A percentile compares a stretch with the other conserved stretches of the same genome.
These are phyloP conservation scores for Tetranychus truncatus DNA, from an alignment of 2,888 invertebrate genomes.

Conservation along the genomic window DNA sequence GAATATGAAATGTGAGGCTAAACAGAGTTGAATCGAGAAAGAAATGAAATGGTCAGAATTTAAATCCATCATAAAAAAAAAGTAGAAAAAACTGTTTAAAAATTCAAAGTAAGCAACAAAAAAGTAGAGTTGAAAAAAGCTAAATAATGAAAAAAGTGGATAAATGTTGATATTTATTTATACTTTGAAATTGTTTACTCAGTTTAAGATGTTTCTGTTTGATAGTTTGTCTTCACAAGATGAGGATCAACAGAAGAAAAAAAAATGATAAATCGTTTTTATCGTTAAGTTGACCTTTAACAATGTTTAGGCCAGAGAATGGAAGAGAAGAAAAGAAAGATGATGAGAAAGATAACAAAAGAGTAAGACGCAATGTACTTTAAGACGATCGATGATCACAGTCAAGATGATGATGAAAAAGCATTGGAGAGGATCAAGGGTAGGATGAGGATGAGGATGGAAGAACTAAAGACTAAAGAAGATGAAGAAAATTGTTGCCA, in stretches of 20 bases:
- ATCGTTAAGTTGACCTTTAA: neutral
- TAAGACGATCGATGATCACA: neutral
- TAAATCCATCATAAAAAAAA: no score
- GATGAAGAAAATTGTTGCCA: constrained; percentile 7
- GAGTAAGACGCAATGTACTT: neutral
- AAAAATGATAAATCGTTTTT: neutral
- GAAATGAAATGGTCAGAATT: no score
- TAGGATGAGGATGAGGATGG: neutral
- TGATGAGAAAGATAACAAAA: neutral
- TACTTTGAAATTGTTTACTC: neutral
- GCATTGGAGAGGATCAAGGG: neutral
- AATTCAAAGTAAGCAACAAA: no score
- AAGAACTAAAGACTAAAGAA: neutral
- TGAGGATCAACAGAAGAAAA: neutral
- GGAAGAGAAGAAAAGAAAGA: neutral
- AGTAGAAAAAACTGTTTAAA: no score
- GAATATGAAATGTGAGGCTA: no score
- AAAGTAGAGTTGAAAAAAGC: neutral
- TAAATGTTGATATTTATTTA: neutral
- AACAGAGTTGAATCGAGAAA: no score
- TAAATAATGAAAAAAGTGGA: neutral
- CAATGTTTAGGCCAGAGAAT: neutral
- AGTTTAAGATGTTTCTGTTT: neutral
- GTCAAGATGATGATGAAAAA: neutral
- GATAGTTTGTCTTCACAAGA: neutral